Conservation (phyloP, 2,113 vertebrate genomes). For the Donacobius atricapilla region DNA sequence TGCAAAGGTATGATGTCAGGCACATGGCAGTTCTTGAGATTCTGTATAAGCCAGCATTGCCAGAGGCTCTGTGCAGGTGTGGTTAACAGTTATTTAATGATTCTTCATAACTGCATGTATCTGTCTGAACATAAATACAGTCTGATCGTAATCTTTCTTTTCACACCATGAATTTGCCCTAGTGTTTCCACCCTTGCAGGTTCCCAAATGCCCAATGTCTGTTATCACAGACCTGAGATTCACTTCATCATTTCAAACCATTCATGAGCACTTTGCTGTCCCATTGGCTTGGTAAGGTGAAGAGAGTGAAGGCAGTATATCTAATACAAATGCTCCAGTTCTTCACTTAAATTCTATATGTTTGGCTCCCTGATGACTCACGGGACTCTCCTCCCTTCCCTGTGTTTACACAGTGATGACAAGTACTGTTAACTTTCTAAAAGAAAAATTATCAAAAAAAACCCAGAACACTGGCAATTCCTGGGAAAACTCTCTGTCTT, state of each 20-base stretch:
- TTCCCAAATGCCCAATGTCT: not conserved
- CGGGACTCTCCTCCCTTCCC: constrained; percentile 20
- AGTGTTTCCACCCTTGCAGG: constrained; percentile 26
- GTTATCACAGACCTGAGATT: not conserved
- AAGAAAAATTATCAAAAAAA: not conserved
- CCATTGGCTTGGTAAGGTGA: not conserved
- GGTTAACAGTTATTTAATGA: constrained; percentile 71
- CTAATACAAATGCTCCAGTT: not conserved
- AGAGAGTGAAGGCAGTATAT: not conserved
- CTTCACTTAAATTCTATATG: not conserved
- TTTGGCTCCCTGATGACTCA: constrained; percentile 42
- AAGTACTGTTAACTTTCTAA: constrained; percentile 37
- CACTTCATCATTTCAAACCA: not conserved
- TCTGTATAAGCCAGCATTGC: constrained; percentile 24
- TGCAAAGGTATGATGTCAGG: constrained; percentile 33
- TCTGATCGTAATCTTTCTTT: constrained; percentile 37
- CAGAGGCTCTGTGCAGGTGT: constrained; percentile 49
- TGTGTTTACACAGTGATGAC: constrained; percentile 33
- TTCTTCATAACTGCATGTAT: constrained; percentile 69
- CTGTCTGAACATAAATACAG: constrained; percentile 51
- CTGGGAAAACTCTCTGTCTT: not conserved
- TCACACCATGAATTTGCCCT: constrained; percentile 47
- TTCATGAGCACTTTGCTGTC: not conserved
- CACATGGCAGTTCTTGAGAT: constrained; percentile 21
- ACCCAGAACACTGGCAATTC: not conserved